Evolutionary conservation across 2,797 vertebrate genomes (phyloP), one percentile per base, ranked within the genome.

Genomic region (Avahi laniger): DNA sequence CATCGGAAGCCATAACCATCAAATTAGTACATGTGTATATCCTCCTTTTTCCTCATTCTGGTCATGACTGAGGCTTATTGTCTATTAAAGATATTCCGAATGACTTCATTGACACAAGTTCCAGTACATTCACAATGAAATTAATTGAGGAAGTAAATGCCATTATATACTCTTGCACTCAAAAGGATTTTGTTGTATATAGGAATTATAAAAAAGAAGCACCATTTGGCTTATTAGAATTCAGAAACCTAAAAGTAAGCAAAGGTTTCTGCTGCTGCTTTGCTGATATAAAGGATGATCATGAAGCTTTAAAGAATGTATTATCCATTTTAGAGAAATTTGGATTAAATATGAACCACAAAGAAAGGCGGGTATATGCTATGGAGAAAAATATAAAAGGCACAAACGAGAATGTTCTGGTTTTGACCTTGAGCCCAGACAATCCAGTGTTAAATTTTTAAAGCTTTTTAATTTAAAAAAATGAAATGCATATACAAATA

Each of bases 321-420:
- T 86, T 89, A 80, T 54, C 13, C 13, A 63, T 81, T 96, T 94
- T 76, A 22, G 67, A 87, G 46, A 91, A 94, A 76, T 93, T 33
- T 91, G 59, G 33, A 59, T 84, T 88, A 67, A 96, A 92, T 26
- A 69, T 35, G 46, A 92, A 61, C 52, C 41, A 82, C 24, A 88
- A 89, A 81, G 46, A 43, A 38, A 83, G 9, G 41, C 7, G 75
- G 9, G 12, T 33, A 24, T 48, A 85, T 63, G 63, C 38, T 35
- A 73, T 3, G 59, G 48, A 93, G 33, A 50, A 75, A 93, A 73
- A 76, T 12, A 33, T 13, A 67, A 93, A 59, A 93, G 41, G 20
- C 22, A 83, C 18, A 86, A 67, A 57, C 50, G 5, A 91, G 24
- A 81, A 79, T 35, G 12, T 41, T 86, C 20, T 41, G 26, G 63